These are phyloP conservation scores for Smutsia gigantea DNA, from an alignment of 2,797 vertebrate genomes.

Conservation along the genomic window DNA sequence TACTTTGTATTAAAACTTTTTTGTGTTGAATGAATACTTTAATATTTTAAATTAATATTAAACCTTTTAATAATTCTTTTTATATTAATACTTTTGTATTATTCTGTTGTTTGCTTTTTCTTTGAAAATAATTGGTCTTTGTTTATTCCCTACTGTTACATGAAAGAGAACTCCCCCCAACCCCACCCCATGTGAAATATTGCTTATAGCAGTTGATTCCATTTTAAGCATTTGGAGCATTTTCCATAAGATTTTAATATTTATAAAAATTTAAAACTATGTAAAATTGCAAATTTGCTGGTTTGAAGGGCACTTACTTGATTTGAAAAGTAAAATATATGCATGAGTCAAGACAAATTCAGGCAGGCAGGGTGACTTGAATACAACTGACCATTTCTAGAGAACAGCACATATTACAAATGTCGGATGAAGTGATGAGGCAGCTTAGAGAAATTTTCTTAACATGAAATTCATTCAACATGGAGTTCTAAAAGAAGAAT, in stretches of 20 bases:
- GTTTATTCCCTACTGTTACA: background rate
- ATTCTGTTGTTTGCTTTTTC: background rate
- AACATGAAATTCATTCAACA: background rate
- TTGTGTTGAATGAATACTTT: no score
- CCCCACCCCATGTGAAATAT: background rate
- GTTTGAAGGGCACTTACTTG: background rate
- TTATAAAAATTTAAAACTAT: background rate
- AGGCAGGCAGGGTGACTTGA: background rate
- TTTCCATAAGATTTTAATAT: background rate
- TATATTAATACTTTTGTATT: no score
- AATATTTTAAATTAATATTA: no score
- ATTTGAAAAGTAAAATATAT: background rate
- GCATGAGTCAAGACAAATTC: background rate
- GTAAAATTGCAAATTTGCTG: background rate
- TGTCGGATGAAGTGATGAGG: background rate
- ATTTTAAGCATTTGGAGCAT: background rate
- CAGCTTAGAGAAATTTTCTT: background rate
- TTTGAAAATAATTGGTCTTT: background rate
- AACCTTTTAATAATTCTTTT: no score
- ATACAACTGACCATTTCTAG: background rate
- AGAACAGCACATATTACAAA: background rate
- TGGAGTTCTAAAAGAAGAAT: background rate
- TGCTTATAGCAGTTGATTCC: background rate
- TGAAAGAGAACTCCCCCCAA: background rate
- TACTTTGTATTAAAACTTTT: no score